Conservation (phyloP, 2,888 invertebrate species). For the Polia nebulosa region DNA sequence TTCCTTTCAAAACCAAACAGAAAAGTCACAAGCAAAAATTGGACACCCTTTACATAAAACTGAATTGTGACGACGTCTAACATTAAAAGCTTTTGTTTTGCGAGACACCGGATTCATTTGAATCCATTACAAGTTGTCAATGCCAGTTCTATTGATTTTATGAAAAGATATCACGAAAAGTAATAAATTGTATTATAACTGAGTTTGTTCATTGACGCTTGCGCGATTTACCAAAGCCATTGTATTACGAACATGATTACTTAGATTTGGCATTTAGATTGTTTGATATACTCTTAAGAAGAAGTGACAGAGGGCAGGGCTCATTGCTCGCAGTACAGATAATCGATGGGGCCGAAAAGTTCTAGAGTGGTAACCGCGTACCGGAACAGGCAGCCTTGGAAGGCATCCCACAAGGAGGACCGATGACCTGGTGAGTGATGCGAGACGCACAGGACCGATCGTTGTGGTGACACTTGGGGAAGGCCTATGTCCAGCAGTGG, state of each 20-base stretch:
- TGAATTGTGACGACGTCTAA: slow-evolving; percentile 13
- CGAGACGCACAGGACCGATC: too few species aligned
- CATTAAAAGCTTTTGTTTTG: slow-evolving; percentile 50
- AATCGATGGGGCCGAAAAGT: too few species aligned
- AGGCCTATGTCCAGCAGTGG: too few species aligned
- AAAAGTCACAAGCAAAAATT: background rate
- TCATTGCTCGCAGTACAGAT: too few species aligned
- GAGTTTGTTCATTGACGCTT: slow-evolving; percentile 24
- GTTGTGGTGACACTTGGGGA: too few species aligned
- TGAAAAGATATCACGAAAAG: slow-evolving; percentile 21
- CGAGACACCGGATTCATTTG: slow-evolving; percentile 30
- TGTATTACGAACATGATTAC: background rate
- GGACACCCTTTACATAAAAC: background rate
- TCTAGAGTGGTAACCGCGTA: too few species aligned
- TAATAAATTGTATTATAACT: slow-evolving; percentile 32
- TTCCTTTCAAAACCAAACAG: background rate
- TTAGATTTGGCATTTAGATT: background rate
- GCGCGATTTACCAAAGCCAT: too few species aligned
- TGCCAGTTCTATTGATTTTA: slow-evolving; percentile 33
- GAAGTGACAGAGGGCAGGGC: too few species aligned
- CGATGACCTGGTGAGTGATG: too few species aligned
- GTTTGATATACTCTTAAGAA: background rate
- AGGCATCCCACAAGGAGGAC: too few species aligned
- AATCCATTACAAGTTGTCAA: slow-evolving; percentile 56
- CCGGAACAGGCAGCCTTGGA: too few species aligned